These are phyloP conservation scores for Galeruca laticollis DNA, from an alignment of 2,888 invertebrate species.

Conservation along the genomic window DNA sequence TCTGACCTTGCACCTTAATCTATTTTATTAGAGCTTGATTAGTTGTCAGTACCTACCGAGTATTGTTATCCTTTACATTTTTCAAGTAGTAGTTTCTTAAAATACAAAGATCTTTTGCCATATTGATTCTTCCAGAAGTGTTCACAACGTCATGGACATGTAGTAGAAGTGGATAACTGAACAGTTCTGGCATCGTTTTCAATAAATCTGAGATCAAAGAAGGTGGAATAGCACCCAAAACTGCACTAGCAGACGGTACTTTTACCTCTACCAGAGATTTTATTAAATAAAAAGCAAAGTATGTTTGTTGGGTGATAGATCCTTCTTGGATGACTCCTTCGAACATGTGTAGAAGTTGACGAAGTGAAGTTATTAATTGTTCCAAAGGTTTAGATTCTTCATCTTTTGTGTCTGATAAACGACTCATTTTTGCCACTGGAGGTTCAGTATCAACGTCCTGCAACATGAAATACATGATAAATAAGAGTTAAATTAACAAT, in stretches of 20 bases:
- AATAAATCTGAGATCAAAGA: slow-evolving; percentile 84
- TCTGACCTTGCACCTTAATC: too few species aligned
- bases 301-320: slow-evolving; percentile 85
- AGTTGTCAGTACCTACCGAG: neutral
- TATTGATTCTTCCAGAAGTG: slow-evolving; percentile 82
- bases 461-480: slow-evolving; percentile 31
- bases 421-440: slow-evolving; percentile 59
- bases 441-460: slow-evolving; percentile 54
- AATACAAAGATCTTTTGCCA: slow-evolving; percentile 89
- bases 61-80: slow-evolving; percentile 46
- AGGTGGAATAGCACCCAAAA: slow-evolving; percentile 81
- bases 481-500: too few species aligned
- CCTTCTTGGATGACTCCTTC: slow-evolving; percentile 72
- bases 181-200: slow-evolving; percentile 82
- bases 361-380: slow-evolving; percentile 70
- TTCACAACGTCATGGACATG: slow-evolving; percentile 85
- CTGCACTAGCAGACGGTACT: slow-evolving; percentile 68
- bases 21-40: too few species aligned
- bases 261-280: slow-evolving; percentile 81
- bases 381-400: slow-evolving; percentile 51
- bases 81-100: slow-evolving; percentile 83
- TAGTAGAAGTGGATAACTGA: slow-evolving; percentile 79
- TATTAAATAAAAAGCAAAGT: slow-evolving; percentile 85
- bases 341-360: slow-evolving; percentile 79
- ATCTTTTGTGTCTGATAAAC: slow-evolving; percentile 52